Conservation (phyloP, 2,113 vertebrate species). For the Agapornis roseicollis region DNA sequence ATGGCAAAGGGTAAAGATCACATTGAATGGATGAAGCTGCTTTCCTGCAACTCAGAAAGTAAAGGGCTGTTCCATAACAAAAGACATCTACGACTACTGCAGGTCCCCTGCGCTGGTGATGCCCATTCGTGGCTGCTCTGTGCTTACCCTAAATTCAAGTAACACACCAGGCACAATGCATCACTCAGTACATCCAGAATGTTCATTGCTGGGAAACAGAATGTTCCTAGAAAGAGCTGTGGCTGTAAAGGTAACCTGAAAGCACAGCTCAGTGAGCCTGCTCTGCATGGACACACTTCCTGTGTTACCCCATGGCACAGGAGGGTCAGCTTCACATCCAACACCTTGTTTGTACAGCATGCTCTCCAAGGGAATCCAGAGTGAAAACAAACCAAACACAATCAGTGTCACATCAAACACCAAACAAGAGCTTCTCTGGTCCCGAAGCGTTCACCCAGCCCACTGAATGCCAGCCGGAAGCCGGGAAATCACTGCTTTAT, state of each 20-base stretch:
- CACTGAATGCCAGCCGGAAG: not conserved
- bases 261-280: not conserved
- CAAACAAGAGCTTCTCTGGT: not conserved
- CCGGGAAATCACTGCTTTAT: constrained; percentile 5
- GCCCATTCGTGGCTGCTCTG: rapidly evolving
- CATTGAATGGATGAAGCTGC: not conserved
- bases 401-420: not conserved
- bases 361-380: not conserved
- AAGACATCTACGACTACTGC: not conserved
- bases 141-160: not conserved
- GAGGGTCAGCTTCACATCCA: rapidly evolving
- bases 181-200: rapidly evolving
- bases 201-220: not conserved
- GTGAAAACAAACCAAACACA: not conserved
- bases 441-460: not conserved
- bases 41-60: not conserved
- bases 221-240: not conserved
- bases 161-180: not conserved
- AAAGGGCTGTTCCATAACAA: not conserved
- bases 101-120: not conserved
- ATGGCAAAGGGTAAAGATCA: not conserved
- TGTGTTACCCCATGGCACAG: rapidly evolving
- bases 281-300: not conserved
- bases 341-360: rapidly evolving
- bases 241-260: not conserved